Percentiles rank a stretch among this genome's conserved stretches.
Evolutionary conservation across 2,113 vertebrate species (phyloP).

Genomic region (Ophiodon elongatus): DNA sequence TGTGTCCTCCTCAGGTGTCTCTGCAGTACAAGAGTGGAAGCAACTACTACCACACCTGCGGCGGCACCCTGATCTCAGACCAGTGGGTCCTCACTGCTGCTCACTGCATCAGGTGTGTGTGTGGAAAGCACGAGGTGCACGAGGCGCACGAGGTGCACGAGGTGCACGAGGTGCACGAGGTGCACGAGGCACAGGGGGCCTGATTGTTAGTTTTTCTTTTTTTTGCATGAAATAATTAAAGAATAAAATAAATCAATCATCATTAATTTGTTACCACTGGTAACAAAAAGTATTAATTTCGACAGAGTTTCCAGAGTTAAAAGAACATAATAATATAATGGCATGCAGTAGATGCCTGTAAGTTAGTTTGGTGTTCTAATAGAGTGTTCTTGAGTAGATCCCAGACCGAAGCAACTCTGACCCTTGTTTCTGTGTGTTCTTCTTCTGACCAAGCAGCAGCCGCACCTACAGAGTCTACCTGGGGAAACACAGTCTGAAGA

Average conservation of each 20-base stretch:
- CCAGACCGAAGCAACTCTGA: not conserved
- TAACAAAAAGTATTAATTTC: not conserved
- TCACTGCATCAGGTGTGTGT: slow-evolving; percentile 92
- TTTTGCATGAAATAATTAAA: not conserved
- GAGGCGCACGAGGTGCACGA: too few relatives aligned
- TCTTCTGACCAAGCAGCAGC: slow-evolving; percentile 68
- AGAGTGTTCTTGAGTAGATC: not conserved
- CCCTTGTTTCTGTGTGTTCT: not conserved
- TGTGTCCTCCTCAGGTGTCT: slow-evolving; percentile 82
- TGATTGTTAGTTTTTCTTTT: not conserved
- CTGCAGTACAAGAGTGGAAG: slow-evolving; percentile 85
- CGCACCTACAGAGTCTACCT: slow-evolving; percentile 86
- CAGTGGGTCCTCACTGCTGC: slow-evolving; percentile 91
- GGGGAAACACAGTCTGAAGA: slow-evolving; percentile 87
- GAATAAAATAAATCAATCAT: not conserved
- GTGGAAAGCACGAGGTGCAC: too few relatives aligned
- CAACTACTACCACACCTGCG: slow-evolving; percentile 87
- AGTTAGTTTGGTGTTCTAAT: not conserved
- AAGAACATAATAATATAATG: not conserved
- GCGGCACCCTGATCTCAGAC: slow-evolving; percentile 85
- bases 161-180: too few relatives aligned
- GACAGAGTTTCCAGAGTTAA: not conserved
- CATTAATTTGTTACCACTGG: not conserved
- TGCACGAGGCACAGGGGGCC: too few relatives aligned
- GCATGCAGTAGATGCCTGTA: not conserved